Evolutionary conservation across 2,797 vertebrate species (phyloP), one percentile per base, ranked within the genome.

Genomic region (Miichthys miiuy): DNA sequence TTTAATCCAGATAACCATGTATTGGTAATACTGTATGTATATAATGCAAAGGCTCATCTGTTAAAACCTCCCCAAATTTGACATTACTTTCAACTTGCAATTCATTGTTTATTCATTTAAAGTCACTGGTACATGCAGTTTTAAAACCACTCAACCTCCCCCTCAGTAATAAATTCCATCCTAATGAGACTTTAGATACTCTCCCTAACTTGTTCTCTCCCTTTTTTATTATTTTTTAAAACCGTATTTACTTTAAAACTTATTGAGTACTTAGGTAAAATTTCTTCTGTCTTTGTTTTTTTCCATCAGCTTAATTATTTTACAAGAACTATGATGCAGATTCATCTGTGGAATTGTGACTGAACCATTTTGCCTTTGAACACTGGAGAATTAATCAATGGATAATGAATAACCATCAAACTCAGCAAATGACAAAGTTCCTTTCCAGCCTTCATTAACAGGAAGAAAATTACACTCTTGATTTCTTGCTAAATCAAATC

Each of bases 371-470:
- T 41, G 55, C 52, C 6, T 52, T 25, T 51, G 18, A 41, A 2
- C 9, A 18, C 46, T 1, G 2, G 14, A 57, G 20, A 71, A 64
- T 48, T 16, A 68, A 48, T 57, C 1, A 0, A 14, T 42, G 30
- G 23, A 69, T 55, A 44, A 68, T 65, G 21, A 83, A 64, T 41
- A 56, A 65, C 27, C 21, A 67, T 61, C 42, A 34, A 60, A 54
- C 10, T 50, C 21, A 41, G 47, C 20, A 57, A 44, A 17, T 27
- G 38, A 18, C 50, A 23, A n/a, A 25, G 27, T 18, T 18, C 9
- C 13, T 41, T 27, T 70, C 7, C 23, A 16, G 9, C 41, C 16
- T 16, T 60, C 25, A 27, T 42, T 50, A 34, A 67, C 10, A 2
- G 25, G 14, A 56, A 18, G 41, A 48, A 38, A 51, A 54, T 65